Evolutionary conservation across 2,113 vertebrate species (phyloP).

Genomic region (Mixornis gularis): DNA sequence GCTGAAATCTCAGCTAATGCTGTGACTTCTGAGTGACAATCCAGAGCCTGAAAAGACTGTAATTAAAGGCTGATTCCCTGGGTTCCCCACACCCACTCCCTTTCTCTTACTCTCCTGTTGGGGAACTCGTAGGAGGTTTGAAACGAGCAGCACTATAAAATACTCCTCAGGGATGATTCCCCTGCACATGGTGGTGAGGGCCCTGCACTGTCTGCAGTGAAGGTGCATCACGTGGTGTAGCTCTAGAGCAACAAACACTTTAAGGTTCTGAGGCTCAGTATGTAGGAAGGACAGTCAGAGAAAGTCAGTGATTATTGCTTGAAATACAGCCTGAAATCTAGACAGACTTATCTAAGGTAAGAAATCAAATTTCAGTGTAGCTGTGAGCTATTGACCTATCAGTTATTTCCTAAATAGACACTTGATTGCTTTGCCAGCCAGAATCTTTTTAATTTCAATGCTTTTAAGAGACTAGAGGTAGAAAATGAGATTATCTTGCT

Average conservation of each 20-base stretch:
- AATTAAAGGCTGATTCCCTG: neutral
- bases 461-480: neutral
- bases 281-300: neutral
- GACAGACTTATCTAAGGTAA: neutral
- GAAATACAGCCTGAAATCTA: neutral
- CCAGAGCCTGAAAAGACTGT: neutral
- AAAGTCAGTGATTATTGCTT: neutral
- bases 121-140: neutral
- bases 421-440: neutral
- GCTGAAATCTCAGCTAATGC: neutral
- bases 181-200: neutral
- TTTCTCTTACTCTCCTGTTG: neutral
- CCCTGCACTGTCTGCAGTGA: neutral
- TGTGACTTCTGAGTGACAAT: neutral
- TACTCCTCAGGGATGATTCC: neutral
- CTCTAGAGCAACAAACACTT: neutral
- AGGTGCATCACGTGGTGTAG: neutral
- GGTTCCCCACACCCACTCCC: slow-evolving; percentile 1
- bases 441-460: neutral
- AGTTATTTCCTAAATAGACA: neutral
- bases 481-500: neutral
- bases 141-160: neutral
- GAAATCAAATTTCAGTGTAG: neutral
- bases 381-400: neutral
- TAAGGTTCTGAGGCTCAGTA: neutral